Conservation (phyloP, 2,797 vertebrate species). For the Acanthornis magna region DNA sequence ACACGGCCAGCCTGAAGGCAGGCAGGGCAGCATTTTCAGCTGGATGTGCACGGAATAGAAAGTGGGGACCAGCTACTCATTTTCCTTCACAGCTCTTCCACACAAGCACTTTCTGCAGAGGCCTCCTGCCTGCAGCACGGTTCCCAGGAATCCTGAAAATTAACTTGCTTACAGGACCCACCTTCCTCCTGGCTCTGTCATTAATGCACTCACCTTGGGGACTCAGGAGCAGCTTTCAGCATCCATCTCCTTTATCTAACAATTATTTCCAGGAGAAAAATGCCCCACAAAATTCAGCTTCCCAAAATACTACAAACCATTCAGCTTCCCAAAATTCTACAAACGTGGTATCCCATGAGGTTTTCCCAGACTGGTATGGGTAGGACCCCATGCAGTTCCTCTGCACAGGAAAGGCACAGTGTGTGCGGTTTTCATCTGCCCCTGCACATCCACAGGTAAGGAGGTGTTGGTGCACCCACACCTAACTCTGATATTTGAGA, state of each 20-base stretch:
- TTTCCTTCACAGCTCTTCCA: neutral
- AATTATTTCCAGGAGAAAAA: neutral
- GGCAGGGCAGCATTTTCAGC: neutral
- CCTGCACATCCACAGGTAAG: neutral
- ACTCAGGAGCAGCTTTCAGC: neutral
- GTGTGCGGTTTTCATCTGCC: neutral
- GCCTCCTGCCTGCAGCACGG: neutral
- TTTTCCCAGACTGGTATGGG: neutral
- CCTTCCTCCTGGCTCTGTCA: neutral
- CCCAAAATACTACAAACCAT: neutral
- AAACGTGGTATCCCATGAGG: fast-evolving
- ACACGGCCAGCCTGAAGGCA: neutral
- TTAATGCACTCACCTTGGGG: neutral
- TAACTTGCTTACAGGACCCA: neutral
- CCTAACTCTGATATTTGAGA: neutral
- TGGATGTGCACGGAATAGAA: neutral
- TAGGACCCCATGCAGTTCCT: fast-evolving
- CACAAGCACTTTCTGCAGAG: neutral
- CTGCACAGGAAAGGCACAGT: fast-evolving
- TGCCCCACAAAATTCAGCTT: neutral
- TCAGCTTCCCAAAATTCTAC: neutral
- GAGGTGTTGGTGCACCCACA: neutral
- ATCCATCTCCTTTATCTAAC: neutral
- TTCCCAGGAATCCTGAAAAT: neutral
- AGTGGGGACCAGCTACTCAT: neutral